These are phyloP conservation scores for Monopis laevigella DNA, from an alignment of 2,888 invertebrate genomes.

Conservation along the genomic window DNA sequence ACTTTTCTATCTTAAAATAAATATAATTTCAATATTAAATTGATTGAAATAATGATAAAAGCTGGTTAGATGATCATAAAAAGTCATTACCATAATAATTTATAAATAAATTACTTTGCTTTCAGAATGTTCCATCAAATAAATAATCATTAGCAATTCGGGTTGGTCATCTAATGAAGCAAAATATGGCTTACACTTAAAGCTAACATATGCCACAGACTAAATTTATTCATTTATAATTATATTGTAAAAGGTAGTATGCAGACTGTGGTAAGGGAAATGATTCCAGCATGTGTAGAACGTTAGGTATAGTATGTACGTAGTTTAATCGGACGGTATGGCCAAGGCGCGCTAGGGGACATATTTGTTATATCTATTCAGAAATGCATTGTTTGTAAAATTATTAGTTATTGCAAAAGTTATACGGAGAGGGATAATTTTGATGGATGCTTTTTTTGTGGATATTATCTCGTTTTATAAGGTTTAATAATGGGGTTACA, in stretches of 20 bases:
- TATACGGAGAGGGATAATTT: slow-evolving; percentile 19
- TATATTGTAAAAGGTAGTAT: not conserved
- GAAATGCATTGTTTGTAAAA: slow-evolving; percentile 19
- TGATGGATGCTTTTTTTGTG: slow-evolving; percentile 22
- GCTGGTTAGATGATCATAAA: too few species aligned
- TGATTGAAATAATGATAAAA: too few species aligned
- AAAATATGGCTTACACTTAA: not conserved
- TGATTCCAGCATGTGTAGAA: not conserved
- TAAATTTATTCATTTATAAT: too few species aligned
- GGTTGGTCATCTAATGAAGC: slow-evolving; percentile 8
- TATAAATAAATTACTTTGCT: too few species aligned
- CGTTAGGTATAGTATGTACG: not conserved
- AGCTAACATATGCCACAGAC: not conserved
- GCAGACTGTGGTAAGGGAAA: not conserved
- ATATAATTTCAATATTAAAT: too few species aligned
- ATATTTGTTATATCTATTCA: slow-evolving; percentile 22
- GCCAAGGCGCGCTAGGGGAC: slow-evolving; percentile 20
- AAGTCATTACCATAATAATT: too few species aligned
- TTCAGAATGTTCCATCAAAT: too few species aligned
- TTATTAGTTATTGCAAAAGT: slow-evolving; percentile 25
- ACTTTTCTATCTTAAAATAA: too few species aligned
- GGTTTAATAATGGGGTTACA: too few species aligned
- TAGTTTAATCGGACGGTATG: not conserved
- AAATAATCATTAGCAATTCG: not conserved
- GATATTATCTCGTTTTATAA: too few species aligned